These are phyloP conservation scores for Equus przewalskii DNA, from an alignment of 2,113 vertebrate species.

Conservation along the genomic window DNA sequence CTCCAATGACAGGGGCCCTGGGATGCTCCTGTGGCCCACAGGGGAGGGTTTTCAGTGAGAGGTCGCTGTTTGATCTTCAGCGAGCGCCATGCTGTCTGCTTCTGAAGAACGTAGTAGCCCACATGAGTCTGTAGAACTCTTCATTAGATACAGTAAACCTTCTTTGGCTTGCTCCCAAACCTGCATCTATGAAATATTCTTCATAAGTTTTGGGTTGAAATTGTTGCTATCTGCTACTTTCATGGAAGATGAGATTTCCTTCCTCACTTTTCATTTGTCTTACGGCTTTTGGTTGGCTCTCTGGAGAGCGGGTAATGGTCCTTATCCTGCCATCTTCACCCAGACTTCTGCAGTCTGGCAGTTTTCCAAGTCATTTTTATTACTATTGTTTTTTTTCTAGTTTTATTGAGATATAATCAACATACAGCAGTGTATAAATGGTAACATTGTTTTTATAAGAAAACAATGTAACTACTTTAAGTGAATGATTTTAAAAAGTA, in stretches of 20 bases:
- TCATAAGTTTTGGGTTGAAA: not conserved
- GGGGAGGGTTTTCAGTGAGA: not conserved
- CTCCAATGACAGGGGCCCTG: not conserved
- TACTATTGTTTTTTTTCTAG: not conserved
- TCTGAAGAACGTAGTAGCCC: not conserved
- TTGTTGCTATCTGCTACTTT: not conserved
- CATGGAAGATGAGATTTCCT: not conserved
- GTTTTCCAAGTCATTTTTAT: not conserved
- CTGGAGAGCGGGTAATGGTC: not conserved
- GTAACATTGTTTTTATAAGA: not conserved
- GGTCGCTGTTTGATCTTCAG: not conserved
- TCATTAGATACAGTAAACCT: not conserved
- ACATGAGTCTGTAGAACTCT: not conserved
- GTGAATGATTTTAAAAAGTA: not conserved
- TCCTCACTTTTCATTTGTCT: not conserved
- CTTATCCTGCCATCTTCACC: not conserved
- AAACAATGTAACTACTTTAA: conserved; percentile 28
- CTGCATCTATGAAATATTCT: not conserved
- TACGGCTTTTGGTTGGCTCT: not conserved
- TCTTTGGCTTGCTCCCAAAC: not conserved
- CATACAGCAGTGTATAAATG: not conserved
- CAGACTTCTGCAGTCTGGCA: not conserved
- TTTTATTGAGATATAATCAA: not conserved
- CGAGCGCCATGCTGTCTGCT: not conserved
- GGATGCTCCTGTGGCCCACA: not conserved